phyloP scores from a whole-genome alignment of 2,888 invertebrate species.

The Drosophila formosana region DNA sequence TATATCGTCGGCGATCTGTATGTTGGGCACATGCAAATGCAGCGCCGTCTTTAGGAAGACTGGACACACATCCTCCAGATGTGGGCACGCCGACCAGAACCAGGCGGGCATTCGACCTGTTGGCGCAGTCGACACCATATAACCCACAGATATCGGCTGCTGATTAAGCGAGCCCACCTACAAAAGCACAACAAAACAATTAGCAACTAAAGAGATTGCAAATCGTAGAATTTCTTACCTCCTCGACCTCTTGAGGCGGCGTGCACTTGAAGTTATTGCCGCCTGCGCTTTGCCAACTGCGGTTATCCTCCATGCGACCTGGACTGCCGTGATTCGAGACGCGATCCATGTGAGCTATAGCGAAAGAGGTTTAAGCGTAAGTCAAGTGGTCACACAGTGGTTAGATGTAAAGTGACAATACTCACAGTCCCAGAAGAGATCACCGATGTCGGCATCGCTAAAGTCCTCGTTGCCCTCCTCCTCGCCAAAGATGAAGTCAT shows the following conservation, averaged over 20 bases:
- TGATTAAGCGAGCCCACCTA: constrained; percentile 96
- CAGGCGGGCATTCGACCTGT: constrained; percentile 97
- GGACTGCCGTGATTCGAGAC: constrained; percentile 87
- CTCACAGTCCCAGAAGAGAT: constrained; percentile 90
- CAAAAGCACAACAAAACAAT: not conserved
- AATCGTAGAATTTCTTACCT: constrained; percentile 68
- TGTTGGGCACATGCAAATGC: constrained; percentile 96
- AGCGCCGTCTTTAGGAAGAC: constrained; percentile 98
- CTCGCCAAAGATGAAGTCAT: constrained; percentile 87
- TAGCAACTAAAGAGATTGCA: not conserved
- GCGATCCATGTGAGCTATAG: constrained; percentile 86
- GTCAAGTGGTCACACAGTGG: not conserved
- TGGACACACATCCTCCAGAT: constrained; percentile 95
- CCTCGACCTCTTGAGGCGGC: constrained; percentile 84
- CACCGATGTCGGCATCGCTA: constrained; percentile 86
- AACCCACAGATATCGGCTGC: constrained; percentile 99
- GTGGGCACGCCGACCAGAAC: constrained; percentile 99
- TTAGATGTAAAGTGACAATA: constrained; percentile 23
- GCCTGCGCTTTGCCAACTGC: constrained; percentile 86
- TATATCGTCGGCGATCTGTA: constrained; percentile 95
- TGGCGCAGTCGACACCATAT: constrained; percentile 98
- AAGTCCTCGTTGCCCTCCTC: constrained; percentile 86
- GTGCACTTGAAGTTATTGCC: constrained; percentile 85
- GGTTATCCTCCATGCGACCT: constrained; percentile 85
- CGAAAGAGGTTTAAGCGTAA: constrained; percentile 9